Base-by-base conservation (phyloP, 2,797 vertebrate species). In the Novumbra hubbsi region DNA sequence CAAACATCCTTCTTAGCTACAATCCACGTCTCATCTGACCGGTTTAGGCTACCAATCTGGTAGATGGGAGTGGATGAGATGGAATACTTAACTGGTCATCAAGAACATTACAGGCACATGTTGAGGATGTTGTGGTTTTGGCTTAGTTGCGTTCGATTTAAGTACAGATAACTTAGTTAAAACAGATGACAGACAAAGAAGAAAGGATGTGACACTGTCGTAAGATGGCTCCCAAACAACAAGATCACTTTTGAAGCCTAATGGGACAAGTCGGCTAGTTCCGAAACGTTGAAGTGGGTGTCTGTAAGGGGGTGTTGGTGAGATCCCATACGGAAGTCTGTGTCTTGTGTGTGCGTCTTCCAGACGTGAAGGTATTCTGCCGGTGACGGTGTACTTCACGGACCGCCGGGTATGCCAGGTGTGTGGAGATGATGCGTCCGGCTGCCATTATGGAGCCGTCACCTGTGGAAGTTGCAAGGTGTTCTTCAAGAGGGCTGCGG, bases 401-500 rank as follows among this genome's bases (percentile, higher is more conserved):
- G 95, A 96, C 50, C 93, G 96, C 73, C 96, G 96, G 89, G 95
- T 95, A 28, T 98, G 97, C 77, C 91, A 98, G 85, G 97, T 98
- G 81, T 98, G 97, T 21, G 95, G 96, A 0, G 97, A 98, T 3
- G 96, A 98, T 79, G 97, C 97, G 0, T 98, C 97, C 0, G 97
- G 97, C n/a, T 98, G 96, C 85, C 97, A 98, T 86, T 98, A 98
- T 0, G 97, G 97, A 83, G 97, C 96, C 2, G 95, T 98, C 79
- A 98, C 97, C 1, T 98, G 97, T 50, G 97, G 96, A 73, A 98
- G 97, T 93, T 98, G 97, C 93, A 98, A 98, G 87, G 97, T 98
- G 68, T 98, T 98, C 92, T 98, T 98, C 92, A 98, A 98, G 88
- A 91, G 97, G 79, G 96, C 97, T 0, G 96, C 97, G 65, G 96